phyloP scores from a whole-genome alignment of 2,888 invertebrate genomes.

The Lapara coniferarum region DNA sequence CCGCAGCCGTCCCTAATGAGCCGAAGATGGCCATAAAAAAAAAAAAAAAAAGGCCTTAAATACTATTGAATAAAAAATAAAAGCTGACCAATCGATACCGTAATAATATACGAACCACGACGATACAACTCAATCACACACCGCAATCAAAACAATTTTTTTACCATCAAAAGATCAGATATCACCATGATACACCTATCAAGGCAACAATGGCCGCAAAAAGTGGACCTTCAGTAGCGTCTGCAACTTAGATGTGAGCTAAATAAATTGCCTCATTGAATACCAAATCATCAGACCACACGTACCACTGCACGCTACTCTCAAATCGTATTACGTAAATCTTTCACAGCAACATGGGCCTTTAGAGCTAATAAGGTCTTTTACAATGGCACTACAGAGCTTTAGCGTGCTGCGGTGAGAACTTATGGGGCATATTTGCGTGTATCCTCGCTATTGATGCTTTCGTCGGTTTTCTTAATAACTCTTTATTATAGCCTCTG shows the following conservation, averaged over 20 bases:
- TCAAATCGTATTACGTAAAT: conserved; percentile 65
- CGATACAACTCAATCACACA: conserved; percentile 1
- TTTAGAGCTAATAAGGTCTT: conserved; percentile 64
- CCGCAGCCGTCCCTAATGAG: too few relatives aligned
- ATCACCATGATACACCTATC: conserved; percentile 5
- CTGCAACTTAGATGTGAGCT: conserved; percentile 36
- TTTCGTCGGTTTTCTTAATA: not conserved
- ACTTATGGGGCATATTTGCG: conserved; percentile 12
- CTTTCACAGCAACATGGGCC: conserved; percentile 58
- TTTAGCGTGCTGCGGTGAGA: conserved; percentile 40
- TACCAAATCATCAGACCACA: conserved; percentile 60
- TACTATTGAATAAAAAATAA: too few relatives aligned
- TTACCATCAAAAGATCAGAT: not conserved
- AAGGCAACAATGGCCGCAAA: conserved; percentile 36
- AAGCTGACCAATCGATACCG: too few relatives aligned
- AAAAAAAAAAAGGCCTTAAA: too few relatives aligned
- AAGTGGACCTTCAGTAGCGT: conserved; percentile 26
- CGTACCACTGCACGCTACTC: conserved; percentile 59
- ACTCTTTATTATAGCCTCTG: not conserved
- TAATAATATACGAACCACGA: too few relatives aligned
- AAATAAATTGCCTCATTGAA: conserved; percentile 67
- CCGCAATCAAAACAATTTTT: not conserved
- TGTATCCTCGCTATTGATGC: not conserved
- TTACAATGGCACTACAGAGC: conserved; percentile 46
- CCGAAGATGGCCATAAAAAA: too few relatives aligned